Evolutionary conservation across 1,140 invertebrate genomes (phyloP), one percentile per base, ranked within the genome.

Genomic region (Apis florea): DNA sequence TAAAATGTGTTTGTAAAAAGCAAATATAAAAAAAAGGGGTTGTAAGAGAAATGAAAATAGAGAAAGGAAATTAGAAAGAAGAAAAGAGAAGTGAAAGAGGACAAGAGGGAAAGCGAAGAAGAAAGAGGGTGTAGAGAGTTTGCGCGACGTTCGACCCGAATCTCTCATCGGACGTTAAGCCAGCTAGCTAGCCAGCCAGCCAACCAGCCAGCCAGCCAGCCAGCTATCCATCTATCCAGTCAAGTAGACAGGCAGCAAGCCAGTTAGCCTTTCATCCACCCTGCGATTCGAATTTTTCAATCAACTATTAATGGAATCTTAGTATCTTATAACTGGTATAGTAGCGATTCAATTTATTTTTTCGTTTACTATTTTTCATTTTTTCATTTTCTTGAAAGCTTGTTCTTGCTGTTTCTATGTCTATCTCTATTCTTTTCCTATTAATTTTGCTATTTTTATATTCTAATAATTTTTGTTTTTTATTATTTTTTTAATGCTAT

Each of bases 111-210:
- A 83, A 83, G 83, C 73, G 77, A 82, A 87, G 90, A 87, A 69
- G 76, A 80, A 79, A 74, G 76, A 90, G 83, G 78, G 78, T 78
- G 87, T 83, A 90, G 85, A 76, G 90, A 92, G 91, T 88, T 91
- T 92, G 92, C 92, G 92, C 92, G 91, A 92, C 90, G 87, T 92
- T 92, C 92, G 90, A 91, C 91, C 91, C 88, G 89, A 90, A 83
- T 87, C 87, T 83, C 86, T 84, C 83, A 67, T 88, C 87, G 84
- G 74, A 85, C 82, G 72, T 79, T 86, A 85, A 87, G 82, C 85
- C 61, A 88, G 71, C 85, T 77, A 83, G 51, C 69, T n/a, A 80
- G 61, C 56, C 47, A 26, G 12, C 78, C 31, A 86, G 47, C 66
- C 26, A 75, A n/a, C 74, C 12, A 85, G 64, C 69, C 13, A 79